Conservation (phyloP, 2,888 invertebrate genomes). For the Lepidocyrtinus sp. region DNA sequence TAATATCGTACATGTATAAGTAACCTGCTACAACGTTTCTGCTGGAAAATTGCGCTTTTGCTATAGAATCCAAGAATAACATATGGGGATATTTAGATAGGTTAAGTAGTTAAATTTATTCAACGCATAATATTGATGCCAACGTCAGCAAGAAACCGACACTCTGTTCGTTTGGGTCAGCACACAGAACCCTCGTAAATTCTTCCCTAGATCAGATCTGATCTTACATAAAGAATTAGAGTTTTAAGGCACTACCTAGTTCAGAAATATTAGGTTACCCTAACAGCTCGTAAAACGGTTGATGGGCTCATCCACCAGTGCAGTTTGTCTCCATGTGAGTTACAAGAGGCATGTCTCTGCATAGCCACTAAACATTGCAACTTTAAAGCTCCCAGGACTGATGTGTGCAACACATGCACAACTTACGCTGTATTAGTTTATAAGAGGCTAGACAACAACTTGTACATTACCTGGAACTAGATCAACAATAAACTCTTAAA, state of each 20-base stretch:
- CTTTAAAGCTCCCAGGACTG: background rate
- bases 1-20: too few relatives aligned
- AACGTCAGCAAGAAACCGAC: conserved; percentile 4
- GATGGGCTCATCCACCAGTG: conserved; percentile 23
- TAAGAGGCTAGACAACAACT: too few relatives aligned
- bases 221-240: conserved; percentile 3
- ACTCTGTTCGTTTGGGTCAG: background rate
- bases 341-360: background rate
- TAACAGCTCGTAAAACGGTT: conserved; percentile 45
- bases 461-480: too few relatives aligned
- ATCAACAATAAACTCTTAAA: too few relatives aligned
- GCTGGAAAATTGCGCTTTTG: conserved; percentile 5
- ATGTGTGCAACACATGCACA: background rate
- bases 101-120: background rate
- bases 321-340: conserved; percentile 26
- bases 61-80: background rate
- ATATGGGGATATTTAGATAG: conserved; percentile 7
- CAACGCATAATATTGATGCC: conserved; percentile 7
- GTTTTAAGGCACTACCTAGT: background rate
- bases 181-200: background rate
- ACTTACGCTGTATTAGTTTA: too few relatives aligned
- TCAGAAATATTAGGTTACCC: conserved; percentile 33
- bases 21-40: background rate
- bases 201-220: background rate
- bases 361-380: background rate